Base-by-base conservation (phyloP, 1,140 invertebrate genomes). In the Drosophila nebulosa region DNA sequence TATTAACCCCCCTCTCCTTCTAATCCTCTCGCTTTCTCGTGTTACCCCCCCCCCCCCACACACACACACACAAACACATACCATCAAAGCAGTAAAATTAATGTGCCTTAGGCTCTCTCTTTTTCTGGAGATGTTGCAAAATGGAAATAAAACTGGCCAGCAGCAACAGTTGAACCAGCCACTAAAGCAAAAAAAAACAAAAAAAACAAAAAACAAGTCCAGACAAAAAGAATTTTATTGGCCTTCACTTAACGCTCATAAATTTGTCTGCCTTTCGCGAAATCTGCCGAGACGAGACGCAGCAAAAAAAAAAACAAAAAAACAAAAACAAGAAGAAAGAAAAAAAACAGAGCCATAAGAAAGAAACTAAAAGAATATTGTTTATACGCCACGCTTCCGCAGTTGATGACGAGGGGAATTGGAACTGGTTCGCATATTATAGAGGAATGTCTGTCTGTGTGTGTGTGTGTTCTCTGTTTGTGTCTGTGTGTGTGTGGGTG, bases 161-260 rank as follows among this genome's bases (percentile, higher is more conserved):
- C 27, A 57, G 50, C 24, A 55, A 60, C 55, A 60, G 35, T 21
- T 39, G 24, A 24, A 24, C 32, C 39, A 27, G 50, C 5, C 69
- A 66, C 62, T 42, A 60, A 55, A 39, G 14, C 22, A 18, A 22
- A 18, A 16, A 21, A 46, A 18, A 42, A 52, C n/a, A n/a, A 27
- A 22, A 39, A 24, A 27, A 57, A 60, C 52, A 50, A 58, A 76
- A 68, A 73, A 73, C 59, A 61, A 78, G 78, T 81, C 78, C 80
- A 85, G 81, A 86, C 80, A 80, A 74, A 85, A 86, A 74, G 83
- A 70, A 80, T 85, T 86, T 85, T 85, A 85, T 85, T 85, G 81
- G 80, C 78, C 80, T 85, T 85, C 80, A 85, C 80, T 85, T 86
- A 85, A 78, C 78, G 74, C 74, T 85, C 80, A 85, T 85, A 85